phyloP scores from a whole-genome alignment of 2,113 vertebrate species.

The Chionis minor region DNA sequence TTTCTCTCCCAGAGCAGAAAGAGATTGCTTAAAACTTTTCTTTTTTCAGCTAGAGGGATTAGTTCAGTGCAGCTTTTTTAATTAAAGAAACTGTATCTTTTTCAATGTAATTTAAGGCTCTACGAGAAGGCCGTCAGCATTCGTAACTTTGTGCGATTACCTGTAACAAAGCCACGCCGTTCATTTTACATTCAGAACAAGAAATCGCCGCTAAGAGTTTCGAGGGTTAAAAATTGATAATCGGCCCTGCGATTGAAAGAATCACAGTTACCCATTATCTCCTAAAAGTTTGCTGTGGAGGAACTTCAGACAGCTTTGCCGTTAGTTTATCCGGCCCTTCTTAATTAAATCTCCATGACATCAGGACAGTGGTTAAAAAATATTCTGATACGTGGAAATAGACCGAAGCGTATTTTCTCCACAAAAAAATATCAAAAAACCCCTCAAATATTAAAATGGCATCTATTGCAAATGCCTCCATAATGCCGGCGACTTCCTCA shows the following conservation, averaged over 20 bases:
- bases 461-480: neutral
- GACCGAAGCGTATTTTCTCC: neutral
- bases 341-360: constrained; percentile 64
- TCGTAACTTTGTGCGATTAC: constrained; percentile 72
- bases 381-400: constrained; percentile 26
- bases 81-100: constrained; percentile 94
- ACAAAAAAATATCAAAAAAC: neutral
- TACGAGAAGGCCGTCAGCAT: constrained; percentile 73
- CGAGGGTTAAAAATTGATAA: constrained; percentile 52
- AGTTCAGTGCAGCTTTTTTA: constrained; percentile 90
- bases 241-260: neutral
- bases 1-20: constrained; percentile 86
- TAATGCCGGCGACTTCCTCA: neutral
- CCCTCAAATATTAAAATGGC: constrained; percentile 6
- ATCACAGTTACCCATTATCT: constrained; percentile 50
- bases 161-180: constrained; percentile 66
- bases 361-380: constrained; percentile 26
- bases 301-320: constrained; percentile 47
- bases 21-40: constrained; percentile 88
- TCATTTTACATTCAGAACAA: constrained; percentile 52
- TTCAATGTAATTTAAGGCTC: constrained; percentile 79
- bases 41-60: constrained; percentile 88
- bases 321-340: constrained; percentile 47
- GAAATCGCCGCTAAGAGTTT: constrained; percentile 11
- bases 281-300: constrained; percentile 29